Conservation (phyloP, 1,140 invertebrate genomes). For the Drepana arcuata region DNA sequence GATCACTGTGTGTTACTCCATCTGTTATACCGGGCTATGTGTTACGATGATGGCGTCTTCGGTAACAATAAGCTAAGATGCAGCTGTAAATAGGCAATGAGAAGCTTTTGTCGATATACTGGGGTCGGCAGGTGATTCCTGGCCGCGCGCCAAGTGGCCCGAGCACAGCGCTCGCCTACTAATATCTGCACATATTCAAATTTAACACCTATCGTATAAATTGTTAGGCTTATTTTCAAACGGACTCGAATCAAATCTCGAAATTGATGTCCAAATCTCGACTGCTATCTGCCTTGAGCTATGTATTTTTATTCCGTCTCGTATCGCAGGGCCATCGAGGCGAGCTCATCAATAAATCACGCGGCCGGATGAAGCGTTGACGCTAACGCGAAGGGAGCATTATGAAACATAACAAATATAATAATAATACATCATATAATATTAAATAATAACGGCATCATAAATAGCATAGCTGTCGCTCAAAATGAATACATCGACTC, state of each 20-base stretch:
- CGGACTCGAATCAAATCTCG: conserved; percentile 14
- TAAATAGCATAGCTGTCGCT: no score
- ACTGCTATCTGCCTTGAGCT: conserved; percentile 38
- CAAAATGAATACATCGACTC: no score
- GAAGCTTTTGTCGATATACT: conserved; percentile 49
- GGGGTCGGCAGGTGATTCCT: conserved; percentile 57
- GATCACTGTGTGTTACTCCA: neutral
- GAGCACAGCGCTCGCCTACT: conserved; percentile 36
- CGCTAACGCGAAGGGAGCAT: conserved; percentile 5
- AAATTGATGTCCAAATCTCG: conserved; percentile 58
- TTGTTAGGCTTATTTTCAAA: conserved; percentile 15
- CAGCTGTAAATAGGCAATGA: conserved; percentile 57
- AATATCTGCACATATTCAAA: conserved; percentile 11
- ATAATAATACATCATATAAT: no score
- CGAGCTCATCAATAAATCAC: conserved; percentile 14
- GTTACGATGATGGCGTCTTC: conserved; percentile 16
- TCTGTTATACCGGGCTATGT: neutral
- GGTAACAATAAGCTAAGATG: conserved; percentile 35
- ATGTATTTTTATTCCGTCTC: conserved; percentile 45
- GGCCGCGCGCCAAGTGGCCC: conserved; percentile 39
- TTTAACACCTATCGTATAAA: conserved; percentile 12
- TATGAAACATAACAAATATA: conserved; percentile 11
- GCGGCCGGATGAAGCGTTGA: conserved; percentile 8
- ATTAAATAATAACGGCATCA: no score
- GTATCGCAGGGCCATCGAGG: conserved; percentile 23